Conservation (phyloP, 1,140 invertebrate species). For the Nomia melanderi region DNA sequence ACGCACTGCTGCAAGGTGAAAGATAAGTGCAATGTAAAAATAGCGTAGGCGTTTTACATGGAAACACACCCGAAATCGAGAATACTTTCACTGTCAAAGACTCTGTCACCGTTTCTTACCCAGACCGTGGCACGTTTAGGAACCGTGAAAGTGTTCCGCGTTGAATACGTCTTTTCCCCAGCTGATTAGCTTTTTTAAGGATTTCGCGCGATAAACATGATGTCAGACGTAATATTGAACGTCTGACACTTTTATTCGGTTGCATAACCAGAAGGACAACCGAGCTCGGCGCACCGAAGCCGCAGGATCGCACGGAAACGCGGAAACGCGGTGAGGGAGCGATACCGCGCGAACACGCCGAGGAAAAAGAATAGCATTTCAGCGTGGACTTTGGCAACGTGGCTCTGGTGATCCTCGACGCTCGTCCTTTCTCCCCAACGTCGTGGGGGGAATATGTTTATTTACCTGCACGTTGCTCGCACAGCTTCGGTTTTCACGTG, state of each 20-base stretch:
- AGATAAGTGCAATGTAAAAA: too few species aligned
- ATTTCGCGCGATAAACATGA: slow-evolving; percentile 33
- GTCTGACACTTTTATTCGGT: slow-evolving; percentile 33
- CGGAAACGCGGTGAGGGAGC: slow-evolving; percentile 15
- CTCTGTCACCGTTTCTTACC: neutral
- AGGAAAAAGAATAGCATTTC: neutral
- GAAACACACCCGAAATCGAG: too few species aligned
- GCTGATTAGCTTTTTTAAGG: neutral
- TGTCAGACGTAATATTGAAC: slow-evolving; percentile 33
- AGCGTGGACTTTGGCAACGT: slow-evolving; percentile 30
- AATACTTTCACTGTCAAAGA: neutral
- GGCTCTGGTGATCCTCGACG: slow-evolving; percentile 36
- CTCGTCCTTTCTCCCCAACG: slow-evolving; percentile 50
- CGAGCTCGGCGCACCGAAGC: slow-evolving; percentile 21
- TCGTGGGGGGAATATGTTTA: neutral
- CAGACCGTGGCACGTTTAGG: too few species aligned
- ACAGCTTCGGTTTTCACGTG: neutral
- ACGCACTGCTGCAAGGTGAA: too few species aligned
- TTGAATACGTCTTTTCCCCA: neutral
- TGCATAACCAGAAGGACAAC: slow-evolving; percentile 48
- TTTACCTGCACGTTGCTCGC: neutral
- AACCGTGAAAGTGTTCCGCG: slow-evolving; percentile 1
- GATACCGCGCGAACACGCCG: neutral
- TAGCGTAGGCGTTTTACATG: too few species aligned
- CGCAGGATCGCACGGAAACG: slow-evolving; percentile 37